Conservation (phyloP, 2,797 vertebrate species). For the Pseudomugil gertrudae region DNA sequence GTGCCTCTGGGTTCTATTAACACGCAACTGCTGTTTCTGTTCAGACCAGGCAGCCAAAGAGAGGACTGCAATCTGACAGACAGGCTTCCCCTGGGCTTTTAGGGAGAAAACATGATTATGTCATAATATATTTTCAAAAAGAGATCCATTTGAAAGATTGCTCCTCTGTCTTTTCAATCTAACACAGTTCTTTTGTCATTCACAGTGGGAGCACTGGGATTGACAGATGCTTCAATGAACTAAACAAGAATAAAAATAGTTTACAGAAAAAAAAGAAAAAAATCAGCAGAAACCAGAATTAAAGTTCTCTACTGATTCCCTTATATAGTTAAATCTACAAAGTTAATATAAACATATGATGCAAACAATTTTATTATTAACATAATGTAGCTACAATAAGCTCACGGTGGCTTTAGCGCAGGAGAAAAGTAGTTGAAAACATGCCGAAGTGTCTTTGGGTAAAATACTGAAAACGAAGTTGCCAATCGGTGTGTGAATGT, state of each 20-base stretch:
- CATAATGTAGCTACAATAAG: too few species aligned
- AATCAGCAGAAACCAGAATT: conserved; percentile 42
- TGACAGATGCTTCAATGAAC: conserved; percentile 76
- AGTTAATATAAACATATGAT: too few species aligned
- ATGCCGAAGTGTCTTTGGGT: too few species aligned
- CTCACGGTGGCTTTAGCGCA: too few species aligned
- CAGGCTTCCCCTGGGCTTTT: conserved; percentile 79
- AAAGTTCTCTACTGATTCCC: conserved; percentile 40
- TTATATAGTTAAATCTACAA: conserved; percentile 37
- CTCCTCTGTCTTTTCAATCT: conserved; percentile 78
- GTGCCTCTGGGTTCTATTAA: conserved; percentile 86
- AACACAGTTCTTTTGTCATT: conserved; percentile 76
- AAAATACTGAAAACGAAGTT: too few species aligned
- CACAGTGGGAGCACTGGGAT: conserved; percentile 67
- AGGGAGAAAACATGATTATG: conserved; percentile 85
- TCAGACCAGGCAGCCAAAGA: conserved; percentile 71
- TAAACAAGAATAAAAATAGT: conserved; percentile 73
- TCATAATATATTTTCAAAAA: conserved; percentile 86
- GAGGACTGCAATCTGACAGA: conserved; percentile 79
- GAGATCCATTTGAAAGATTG: conserved; percentile 84
- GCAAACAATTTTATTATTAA: too few species aligned
- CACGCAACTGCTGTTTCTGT: conserved; percentile 82
- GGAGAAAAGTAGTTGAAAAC: too few species aligned
- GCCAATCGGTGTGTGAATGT: too few species aligned
- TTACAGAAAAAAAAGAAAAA: conserved; percentile 48